These are phyloP conservation scores for Pipistrellus nathusii DNA, from an alignment of 2,797 vertebrate genomes.

Conservation along the genomic window DNA sequence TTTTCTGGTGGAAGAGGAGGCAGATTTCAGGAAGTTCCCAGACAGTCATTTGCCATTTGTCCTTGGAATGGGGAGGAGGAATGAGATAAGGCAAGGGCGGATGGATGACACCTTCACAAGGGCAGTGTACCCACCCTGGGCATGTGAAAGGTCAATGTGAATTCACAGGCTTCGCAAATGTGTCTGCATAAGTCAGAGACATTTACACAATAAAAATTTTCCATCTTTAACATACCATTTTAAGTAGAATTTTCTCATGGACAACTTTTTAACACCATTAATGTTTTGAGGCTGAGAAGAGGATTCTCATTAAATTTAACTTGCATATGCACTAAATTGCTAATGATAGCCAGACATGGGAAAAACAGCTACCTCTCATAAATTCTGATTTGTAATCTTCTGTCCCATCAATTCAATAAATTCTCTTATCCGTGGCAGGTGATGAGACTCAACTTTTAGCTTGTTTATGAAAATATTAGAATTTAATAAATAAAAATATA, in stretches of 20 bases:
- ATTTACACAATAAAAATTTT: neutral
- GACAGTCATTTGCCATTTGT: constrained; percentile 27
- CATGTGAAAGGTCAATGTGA: neutral
- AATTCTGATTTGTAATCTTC: neutral
- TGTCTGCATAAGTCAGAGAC: neutral
- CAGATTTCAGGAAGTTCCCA: constrained; percentile 73
- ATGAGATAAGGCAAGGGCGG: constrained; percentile 23
- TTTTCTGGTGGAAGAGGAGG: constrained; percentile 63
- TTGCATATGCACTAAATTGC: neutral
- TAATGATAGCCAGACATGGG: neutral
- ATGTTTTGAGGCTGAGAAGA: neutral
- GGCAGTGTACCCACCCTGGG: neutral
- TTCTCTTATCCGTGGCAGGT: neutral
- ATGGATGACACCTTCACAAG: neutral
- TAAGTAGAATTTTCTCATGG: neutral
- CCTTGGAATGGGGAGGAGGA: constrained; percentile 49
- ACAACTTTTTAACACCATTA: neutral
- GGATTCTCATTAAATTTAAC: constrained; percentile 22
- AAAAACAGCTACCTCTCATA: neutral
- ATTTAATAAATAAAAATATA: neutral
- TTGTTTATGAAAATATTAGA: constrained; percentile 7
- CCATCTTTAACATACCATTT: neutral
- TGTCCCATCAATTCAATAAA: neutral
- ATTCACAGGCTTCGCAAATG: neutral
- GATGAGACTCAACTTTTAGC: neutral